These are phyloP conservation scores for Drosophila lowei DNA, from an alignment of 1,140 invertebrate species.

Conservation along the genomic window DNA sequence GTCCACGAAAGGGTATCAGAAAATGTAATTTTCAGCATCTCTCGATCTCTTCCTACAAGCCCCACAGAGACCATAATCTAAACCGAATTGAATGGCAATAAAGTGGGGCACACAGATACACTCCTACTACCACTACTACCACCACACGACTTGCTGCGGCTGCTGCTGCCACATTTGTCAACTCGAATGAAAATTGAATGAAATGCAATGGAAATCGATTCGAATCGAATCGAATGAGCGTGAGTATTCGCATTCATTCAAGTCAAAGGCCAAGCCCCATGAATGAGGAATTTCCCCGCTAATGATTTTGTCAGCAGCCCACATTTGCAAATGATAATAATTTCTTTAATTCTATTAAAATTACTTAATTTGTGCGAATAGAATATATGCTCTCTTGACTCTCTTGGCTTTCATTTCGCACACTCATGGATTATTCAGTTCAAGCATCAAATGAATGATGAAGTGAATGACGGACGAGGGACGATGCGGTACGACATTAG, in stretches of 20 bases:
- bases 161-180: slow-evolving; percentile 71
- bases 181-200: slow-evolving; percentile 75
- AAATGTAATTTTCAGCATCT: not conserved
- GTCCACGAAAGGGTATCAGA: too few relatives aligned
- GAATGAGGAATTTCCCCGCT: slow-evolving; percentile 14
- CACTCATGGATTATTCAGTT: slow-evolving; percentile 15
- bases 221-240: slow-evolving; percentile 31
- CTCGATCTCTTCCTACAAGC: slow-evolving; percentile 38
- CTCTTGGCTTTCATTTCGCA: slow-evolving; percentile 43
- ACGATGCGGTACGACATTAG: slow-evolving; percentile 52
- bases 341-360: slow-evolving; percentile 67
- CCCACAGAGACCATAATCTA: slow-evolving; percentile 31
- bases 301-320: too few relatives aligned
- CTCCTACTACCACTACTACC: not conserved
- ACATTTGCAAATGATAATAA: slow-evolving; percentile 50
- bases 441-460: slow-evolving; percentile 22
- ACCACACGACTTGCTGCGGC: slow-evolving; percentile 12
- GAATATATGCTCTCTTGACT: slow-evolving; percentile 45
- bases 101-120: slow-evolving; percentile 70
- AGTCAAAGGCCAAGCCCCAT: slow-evolving; percentile 49
- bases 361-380: slow-evolving; percentile 57
- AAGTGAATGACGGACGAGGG: slow-evolving; percentile 15
- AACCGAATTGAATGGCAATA: slow-evolving; percentile 72
- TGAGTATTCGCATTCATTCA: slow-evolving; percentile 26
- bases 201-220: slow-evolving; percentile 58